Conservation (phyloP, 2,113 vertebrate species). For the Chlamydotis undulata region DNA sequence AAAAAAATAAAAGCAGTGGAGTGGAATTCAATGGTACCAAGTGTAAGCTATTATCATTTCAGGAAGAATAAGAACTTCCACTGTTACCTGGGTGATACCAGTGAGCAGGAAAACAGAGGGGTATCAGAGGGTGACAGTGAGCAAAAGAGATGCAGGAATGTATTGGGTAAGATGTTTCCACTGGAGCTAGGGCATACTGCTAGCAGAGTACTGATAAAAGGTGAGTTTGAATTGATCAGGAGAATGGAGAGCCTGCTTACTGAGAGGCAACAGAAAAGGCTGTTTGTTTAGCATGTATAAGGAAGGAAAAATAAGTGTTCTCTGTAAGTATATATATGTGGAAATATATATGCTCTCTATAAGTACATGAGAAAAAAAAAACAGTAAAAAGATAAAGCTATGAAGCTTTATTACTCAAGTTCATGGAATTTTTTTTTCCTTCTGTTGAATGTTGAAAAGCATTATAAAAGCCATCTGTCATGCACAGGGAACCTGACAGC, state of each 20-base stretch:
- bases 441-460: neutral
- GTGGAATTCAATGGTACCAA: neutral
- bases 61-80: neutral
- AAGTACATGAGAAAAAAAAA: neutral
- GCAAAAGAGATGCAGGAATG: neutral
- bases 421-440: neutral
- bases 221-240: neutral
- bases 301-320: neutral
- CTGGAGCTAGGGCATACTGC: neutral
- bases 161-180: neutral
- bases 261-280: neutral
- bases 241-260: neutral
- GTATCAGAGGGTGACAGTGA: neutral
- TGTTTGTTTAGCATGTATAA: neutral
- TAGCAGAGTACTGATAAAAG: neutral
- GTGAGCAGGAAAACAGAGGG: neutral
- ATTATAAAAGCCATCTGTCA: neutral
- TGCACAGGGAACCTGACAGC: neutral
- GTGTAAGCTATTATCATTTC: neutral
- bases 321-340: neutral
- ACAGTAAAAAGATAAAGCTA: neutral
- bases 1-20: neutral
- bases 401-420: neutral
- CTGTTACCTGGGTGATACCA: neutral
- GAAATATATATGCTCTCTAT: neutral